Evolutionary conservation across 2,797 vertebrate genomes (phyloP).

Genomic region (Salmo trutta): DNA sequence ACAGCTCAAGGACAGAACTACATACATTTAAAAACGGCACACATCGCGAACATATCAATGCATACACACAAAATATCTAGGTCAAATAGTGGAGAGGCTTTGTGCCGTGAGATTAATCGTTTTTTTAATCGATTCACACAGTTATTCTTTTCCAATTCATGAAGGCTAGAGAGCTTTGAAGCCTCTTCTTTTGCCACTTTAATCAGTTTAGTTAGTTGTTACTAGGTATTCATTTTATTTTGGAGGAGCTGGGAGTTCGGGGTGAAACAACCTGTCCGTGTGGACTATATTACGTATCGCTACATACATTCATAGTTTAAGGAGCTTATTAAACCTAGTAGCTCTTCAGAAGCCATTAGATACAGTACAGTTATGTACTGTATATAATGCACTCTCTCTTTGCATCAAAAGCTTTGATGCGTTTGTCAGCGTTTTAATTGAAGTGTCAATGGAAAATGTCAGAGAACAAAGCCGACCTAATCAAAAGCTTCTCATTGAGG

Average conservation of each 20-base stretch:
- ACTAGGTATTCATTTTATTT: background rate
- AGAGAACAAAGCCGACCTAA: background rate
- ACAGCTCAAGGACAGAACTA: too few relatives aligned
- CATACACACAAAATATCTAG: too few relatives aligned
- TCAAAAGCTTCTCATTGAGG: conserved; percentile 28
- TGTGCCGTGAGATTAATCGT: too few relatives aligned
- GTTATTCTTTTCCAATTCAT: conserved; percentile 22
- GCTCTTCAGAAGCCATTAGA: background rate
- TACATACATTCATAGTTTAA: conserved; percentile 1
- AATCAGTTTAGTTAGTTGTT: background rate
- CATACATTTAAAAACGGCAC: too few relatives aligned
- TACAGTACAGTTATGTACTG: background rate
- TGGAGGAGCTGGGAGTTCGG: background rate
- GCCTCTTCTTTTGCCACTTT: background rate
- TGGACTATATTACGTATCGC: background rate
- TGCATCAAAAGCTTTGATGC: background rate
- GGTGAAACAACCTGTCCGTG: background rate
- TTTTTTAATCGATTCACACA: background rate
- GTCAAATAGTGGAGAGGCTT: too few relatives aligned
- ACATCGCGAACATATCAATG: too few relatives aligned
- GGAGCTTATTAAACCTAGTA: conserved; percentile 2
- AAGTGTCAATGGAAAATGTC: conserved; percentile 23
- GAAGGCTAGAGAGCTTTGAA: conserved; percentile 8
- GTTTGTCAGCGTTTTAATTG: conserved; percentile 32
- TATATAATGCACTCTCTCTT: background rate